phyloP scores from a whole-genome alignment of 2,113 vertebrate genomes.

The Gobius niger region DNA sequence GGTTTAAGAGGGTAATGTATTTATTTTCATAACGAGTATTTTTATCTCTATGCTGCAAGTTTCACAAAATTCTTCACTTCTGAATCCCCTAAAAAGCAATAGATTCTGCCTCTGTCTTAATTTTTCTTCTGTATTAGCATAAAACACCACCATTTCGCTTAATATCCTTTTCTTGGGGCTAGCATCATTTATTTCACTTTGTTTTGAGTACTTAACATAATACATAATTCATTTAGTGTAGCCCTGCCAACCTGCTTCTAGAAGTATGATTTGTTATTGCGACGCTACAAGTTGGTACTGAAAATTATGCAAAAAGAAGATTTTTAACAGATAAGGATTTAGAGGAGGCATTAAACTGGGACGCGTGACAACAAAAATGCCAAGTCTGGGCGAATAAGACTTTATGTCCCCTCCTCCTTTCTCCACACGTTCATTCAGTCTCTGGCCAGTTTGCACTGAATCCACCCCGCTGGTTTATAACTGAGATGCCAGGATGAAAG shows the following conservation, averaged over 20 bases:
- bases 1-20: constrained; percentile 15
- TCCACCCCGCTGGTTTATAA: constrained; percentile 38
- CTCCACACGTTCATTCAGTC: constrained; percentile 43
- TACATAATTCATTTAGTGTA: constrained; percentile 43
- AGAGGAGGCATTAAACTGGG: constrained; percentile 36
- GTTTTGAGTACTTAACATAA: constrained; percentile 42
- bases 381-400: constrained; percentile 34
- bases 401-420: constrained; percentile 29
- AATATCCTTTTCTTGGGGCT: constrained; percentile 21
- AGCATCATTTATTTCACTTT: constrained; percentile 37
- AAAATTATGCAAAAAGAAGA: constrained; percentile 25
- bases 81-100: constrained; percentile 13
- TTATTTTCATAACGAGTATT: not conserved
- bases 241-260: constrained; percentile 25
- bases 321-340: constrained; percentile 34
- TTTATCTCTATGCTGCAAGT: not conserved
- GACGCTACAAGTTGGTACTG: constrained; percentile 19
- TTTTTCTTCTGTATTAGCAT: constrained; percentile 39
- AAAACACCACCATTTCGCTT: constrained; percentile 19
- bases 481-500: constrained; percentile 24
- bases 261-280: constrained; percentile 16
- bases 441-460: constrained; percentile 32
- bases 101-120: constrained; percentile 14
- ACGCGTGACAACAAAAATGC: constrained; percentile 46
- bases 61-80: constrained; percentile 13